These are phyloP conservation scores for Morus bassanus DNA, from an alignment of 2,797 vertebrate genomes.

Conservation along the genomic window DNA sequence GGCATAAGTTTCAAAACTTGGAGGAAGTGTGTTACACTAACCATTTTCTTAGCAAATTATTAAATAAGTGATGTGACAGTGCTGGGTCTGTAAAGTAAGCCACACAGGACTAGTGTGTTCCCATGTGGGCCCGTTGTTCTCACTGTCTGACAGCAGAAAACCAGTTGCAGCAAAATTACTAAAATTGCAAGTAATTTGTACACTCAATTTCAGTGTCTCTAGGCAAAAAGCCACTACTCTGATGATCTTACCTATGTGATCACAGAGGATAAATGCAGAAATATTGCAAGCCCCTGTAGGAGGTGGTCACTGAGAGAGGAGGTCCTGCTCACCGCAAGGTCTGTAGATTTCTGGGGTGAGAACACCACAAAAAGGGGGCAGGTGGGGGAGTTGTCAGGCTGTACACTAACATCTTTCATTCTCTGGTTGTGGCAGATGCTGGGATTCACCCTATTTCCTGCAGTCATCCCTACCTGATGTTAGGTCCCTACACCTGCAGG, in stretches of 20 bases:
- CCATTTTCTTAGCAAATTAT: background rate
- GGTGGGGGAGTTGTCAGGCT: background rate
- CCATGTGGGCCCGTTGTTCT: rapidly evolving
- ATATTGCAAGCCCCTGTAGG: background rate
- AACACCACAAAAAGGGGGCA: background rate
- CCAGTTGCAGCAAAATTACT: background rate
- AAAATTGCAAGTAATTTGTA: background rate
- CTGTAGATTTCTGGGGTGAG: background rate
- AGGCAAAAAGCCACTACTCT: background rate
- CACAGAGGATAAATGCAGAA: background rate
- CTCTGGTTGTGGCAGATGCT: background rate
- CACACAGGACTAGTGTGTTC: background rate
- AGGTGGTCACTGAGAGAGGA: background rate
- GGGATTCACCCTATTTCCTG: background rate
- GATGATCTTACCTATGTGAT: background rate
- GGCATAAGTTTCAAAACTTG: background rate
- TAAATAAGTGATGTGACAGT: background rate
- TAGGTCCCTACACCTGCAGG: background rate
- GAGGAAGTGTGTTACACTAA: background rate
- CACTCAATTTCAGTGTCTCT: background rate
- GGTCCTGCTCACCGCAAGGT: rapidly evolving
- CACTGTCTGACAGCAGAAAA: background rate
- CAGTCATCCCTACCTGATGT: background rate
- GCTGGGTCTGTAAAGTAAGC: rapidly evolving
- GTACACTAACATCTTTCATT: background rate